Evolutionary conservation across 2,888 invertebrate genomes (phyloP).

Genomic region (Agrochola macilenta): DNA sequence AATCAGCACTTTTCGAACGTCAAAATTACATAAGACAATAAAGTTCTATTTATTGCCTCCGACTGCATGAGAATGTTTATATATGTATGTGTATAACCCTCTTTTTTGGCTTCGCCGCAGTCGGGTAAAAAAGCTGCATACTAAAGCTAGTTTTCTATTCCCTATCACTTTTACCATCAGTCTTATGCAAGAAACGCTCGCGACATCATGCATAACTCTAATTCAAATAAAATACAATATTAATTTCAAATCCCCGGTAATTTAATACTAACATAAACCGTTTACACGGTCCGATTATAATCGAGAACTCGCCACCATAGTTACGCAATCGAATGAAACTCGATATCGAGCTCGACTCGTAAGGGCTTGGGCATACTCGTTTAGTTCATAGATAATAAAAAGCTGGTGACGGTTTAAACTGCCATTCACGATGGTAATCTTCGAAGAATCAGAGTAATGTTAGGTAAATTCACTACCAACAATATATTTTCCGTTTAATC

Average conservation of each 20-base stretch:
- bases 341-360: conserved; percentile 42
- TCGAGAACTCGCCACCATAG: conserved; percentile 59
- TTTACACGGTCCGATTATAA: conserved; percentile 63
- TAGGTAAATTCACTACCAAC: background rate
- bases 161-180: conserved; percentile 8
- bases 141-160: background rate
- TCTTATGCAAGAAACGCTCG: conserved; percentile 35
- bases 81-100: too few species aligned
- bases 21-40: too few species aligned
- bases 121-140: background rate
- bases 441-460: background rate
- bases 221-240: conserved; percentile 53
- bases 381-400: background rate
- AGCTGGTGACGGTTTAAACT: background rate
- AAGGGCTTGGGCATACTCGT: conserved; percentile 33
- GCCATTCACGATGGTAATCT: background rate
- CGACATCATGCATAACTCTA: conserved; percentile 20
- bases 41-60: too few species aligned
- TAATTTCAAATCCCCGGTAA: conserved; percentile 56
- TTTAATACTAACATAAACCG: conserved; percentile 53
- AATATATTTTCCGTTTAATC: background rate
- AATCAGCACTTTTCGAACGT: too few species aligned
- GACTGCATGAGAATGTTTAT: too few species aligned
- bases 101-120: too few species aligned
- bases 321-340: conserved; percentile 67